A percentile compares a stretch with the other conserved stretches of the same genome.
phyloP scores from a whole-genome alignment of 1,140 invertebrate genomes.

The Lordiphosa collinella region DNA sequence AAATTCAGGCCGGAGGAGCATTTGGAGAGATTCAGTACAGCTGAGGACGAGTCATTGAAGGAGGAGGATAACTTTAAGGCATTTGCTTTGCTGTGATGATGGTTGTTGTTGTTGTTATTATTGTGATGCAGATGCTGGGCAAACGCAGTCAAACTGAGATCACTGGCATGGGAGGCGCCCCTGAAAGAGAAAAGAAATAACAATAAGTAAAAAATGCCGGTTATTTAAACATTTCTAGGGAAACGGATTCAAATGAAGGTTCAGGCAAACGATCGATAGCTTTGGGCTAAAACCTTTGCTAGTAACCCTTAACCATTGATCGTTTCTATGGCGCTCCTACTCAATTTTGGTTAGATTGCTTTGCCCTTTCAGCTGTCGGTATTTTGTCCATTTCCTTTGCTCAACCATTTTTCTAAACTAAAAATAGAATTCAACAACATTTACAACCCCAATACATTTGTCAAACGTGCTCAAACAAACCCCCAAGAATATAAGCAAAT shows the following conservation, averaged over 20 bases:
- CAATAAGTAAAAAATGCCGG: not conserved
- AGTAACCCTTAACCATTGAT: too few species aligned
- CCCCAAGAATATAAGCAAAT: constrained; percentile 5
- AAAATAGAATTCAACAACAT: not conserved
- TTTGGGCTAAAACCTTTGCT: too few species aligned
- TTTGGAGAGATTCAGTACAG: constrained; percentile 71
- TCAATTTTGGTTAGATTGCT: too few species aligned
- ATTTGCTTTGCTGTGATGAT: constrained; percentile 35
- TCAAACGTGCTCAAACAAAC: constrained; percentile 32
- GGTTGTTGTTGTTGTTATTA: constrained; percentile 58
- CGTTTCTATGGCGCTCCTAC: too few species aligned
- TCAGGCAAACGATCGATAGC: too few species aligned
- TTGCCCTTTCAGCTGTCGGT: too few species aligned
- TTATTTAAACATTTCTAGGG: too few species aligned
- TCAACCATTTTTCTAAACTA: too few species aligned
- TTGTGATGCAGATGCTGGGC: constrained; percentile 52
- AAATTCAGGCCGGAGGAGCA: constrained; percentile 55
- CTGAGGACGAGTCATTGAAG: constrained; percentile 48
- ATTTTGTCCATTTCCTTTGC: too few species aligned
- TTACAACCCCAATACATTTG: constrained; percentile 18
- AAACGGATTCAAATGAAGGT: too few species aligned
- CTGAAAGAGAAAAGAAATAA: constrained; percentile 21
- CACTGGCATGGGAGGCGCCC: constrained; percentile 67
- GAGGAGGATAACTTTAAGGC: constrained; percentile 46
- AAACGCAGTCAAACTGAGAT: constrained; percentile 59